Conservation (phyloP, 2,888 invertebrate species). For the Pseudococcus jackbeardsleyi region DNA sequence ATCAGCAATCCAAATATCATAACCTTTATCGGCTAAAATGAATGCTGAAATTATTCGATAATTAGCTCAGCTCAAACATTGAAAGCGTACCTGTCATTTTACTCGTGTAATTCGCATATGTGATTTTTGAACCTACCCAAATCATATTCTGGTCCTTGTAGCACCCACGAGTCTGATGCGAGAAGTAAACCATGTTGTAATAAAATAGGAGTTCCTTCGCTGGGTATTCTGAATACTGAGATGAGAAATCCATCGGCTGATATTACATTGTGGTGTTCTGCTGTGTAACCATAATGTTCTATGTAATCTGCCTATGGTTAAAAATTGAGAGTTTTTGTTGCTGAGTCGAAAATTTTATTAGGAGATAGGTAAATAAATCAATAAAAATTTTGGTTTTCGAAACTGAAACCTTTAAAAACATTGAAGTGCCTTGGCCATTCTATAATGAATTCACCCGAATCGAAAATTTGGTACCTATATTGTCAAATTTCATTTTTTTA, state of each 20-base stretch:
- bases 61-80: not conserved
- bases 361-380: too few species aligned
- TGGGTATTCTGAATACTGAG: slow-evolving; percentile 76
- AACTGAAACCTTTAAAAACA: too few species aligned
- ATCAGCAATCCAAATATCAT: slow-evolving; percentile 66
- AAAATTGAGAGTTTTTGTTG: not conserved
- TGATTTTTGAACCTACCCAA: slow-evolving; percentile 72
- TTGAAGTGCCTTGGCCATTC: too few species aligned
- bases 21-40: slow-evolving; percentile 65
- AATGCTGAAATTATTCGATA: slow-evolving; percentile 62
- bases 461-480: too few species aligned
- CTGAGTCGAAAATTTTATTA: too few species aligned
- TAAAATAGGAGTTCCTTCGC: slow-evolving; percentile 72
- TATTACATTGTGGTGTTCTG: slow-evolving; percentile 72
- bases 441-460: too few species aligned
- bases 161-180: slow-evolving; percentile 79
- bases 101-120: not conserved
- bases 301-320: slow-evolving; percentile 72
- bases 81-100: not conserved
- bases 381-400: too few species aligned
- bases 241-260: slow-evolving; percentile 77
- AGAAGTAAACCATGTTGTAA: slow-evolving; percentile 77
- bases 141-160: slow-evolving; percentile 78
- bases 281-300: slow-evolving; percentile 72
- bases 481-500: too few species aligned